Evolutionary conservation across 2,113 vertebrate species (phyloP), one percentile per base, ranked within the genome.

Genomic region (Genyomyrus donnyi): DNA sequence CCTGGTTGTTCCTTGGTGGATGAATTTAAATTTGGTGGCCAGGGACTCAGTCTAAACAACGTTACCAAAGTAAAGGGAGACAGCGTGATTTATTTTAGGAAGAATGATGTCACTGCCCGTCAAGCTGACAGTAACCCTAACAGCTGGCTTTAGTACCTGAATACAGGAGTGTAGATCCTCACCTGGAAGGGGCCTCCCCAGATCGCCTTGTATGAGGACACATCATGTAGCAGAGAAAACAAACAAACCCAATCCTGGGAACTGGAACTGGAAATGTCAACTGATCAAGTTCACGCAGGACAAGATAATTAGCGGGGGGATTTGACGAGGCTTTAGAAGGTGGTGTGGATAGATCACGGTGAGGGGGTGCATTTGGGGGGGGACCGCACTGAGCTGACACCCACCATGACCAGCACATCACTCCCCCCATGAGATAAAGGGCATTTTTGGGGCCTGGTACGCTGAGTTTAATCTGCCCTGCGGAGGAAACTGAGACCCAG

Each of bases 401-500:
- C 3, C 35, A 8, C 62, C 24, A 62, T n/a, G 56, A 62, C 56
- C 27, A 70, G 62, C 62, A 70, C 27, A 70, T 31, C 62, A 70
- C 62, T 4, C 62, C 27, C 27, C 62, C 62, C 7, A 24, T 85
- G 45, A 48, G 42, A 24, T 85, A 24, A 48, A 42, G 83, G 83
- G 42, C 19, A 10, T 21, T 17, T 85, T 45, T n/a, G 8, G 83
- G 83, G 17, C 17, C 42, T 85, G 83, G 83, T 48, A 48, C 45
- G 21, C n/a, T 13, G 39, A 85, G 39, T 80, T 80, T 80, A 80
- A 80, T 42, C 74, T 35, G 74, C 35, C 5, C 35, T 27, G 74
- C 88, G 21, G 58, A 85, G 90, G 87, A 83, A 88, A n/a, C 80
- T 42, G 89, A 80, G 92, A 85, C 39, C 85, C 86, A 80, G 84